A percentile compares a stretch with the other conserved stretches of the same genome.
Conservation (phyloP, 2,113 vertebrate species). For the Zootoca vivipara region DNA sequence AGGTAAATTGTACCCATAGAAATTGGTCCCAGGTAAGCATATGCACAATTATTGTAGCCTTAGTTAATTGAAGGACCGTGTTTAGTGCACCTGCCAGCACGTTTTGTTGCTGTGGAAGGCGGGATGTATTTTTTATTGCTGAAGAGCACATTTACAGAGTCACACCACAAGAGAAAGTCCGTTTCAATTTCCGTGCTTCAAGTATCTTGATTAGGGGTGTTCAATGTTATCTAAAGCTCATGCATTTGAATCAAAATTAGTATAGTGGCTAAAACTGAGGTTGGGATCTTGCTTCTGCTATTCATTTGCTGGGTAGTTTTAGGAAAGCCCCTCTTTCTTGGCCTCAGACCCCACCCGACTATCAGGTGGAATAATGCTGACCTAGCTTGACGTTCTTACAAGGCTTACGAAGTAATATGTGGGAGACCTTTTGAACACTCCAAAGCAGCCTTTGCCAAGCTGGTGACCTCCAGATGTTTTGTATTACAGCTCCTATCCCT, state of each 20-base stretch:
- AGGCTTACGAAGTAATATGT: neutral
- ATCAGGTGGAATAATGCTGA: neutral
- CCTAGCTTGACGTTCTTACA: neutral
- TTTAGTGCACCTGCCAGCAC: neutral
- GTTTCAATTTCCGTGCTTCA: slow-evolving; percentile 26
- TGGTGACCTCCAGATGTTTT: too few species aligned
- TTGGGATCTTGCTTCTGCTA: neutral
- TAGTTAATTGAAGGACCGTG: neutral
- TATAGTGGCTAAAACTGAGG: neutral
- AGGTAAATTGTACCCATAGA: too few species aligned
- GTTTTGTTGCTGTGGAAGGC: too few species aligned
- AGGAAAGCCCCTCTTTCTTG: neutral
- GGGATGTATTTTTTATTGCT: neutral
- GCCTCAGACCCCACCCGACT: neutral
- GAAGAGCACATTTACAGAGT: neutral
- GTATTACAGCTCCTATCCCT: too few species aligned
- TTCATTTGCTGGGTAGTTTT: neutral
- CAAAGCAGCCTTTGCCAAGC: too few species aligned
- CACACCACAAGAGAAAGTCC: neutral
- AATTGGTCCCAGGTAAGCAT: neutral
- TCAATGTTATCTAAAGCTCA: slow-evolving; percentile 24
- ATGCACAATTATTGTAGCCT: neutral
- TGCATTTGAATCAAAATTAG: neutral
- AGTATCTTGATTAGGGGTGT: slow-evolving; percentile 9
- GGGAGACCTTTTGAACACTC: too few species aligned